Conservation (phyloP, 2,797 vertebrate species). For the Sitta carolinensis region DNA sequence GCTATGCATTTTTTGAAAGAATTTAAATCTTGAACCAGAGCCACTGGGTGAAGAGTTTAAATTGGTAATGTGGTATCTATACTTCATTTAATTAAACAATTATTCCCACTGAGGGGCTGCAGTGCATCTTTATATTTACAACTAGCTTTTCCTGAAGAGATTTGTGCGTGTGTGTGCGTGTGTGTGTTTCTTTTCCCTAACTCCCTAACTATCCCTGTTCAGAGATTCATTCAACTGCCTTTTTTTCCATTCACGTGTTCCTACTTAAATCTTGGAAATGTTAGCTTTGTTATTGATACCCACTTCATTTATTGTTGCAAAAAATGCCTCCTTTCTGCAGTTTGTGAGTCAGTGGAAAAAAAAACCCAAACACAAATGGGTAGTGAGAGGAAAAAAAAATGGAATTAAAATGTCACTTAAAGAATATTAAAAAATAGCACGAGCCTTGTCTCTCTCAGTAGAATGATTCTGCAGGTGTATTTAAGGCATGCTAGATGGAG, state of each 20-base stretch:
- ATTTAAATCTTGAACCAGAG: background rate
- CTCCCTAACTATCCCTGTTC: background rate
- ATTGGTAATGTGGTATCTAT: background rate
- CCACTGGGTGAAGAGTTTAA: background rate
- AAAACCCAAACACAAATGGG: background rate
- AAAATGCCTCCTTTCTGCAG: background rate
- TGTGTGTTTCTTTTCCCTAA: background rate
- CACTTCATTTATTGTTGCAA: background rate
- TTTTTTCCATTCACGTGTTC: background rate
- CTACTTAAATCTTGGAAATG: background rate
- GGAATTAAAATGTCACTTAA: background rate
- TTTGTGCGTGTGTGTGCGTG: background rate
- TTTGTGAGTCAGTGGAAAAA: background rate
- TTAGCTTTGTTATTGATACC: background rate
- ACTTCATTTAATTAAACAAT: background rate
- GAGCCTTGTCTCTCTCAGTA: background rate
- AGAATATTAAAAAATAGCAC: background rate
- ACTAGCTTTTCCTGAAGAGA: background rate
- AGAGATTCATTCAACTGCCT: background rate
- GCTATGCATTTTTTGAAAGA: background rate
- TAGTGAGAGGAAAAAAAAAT: background rate
- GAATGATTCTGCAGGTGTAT: background rate
- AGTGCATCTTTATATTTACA: background rate
- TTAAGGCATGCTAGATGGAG: background rate
- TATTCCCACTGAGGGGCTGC: background rate